These are phyloP conservation scores for Oopsacas minuta DNA, from an alignment of 37 sponge, comb jelly and placozoan genomes.

Conservation along the genomic window DNA sequence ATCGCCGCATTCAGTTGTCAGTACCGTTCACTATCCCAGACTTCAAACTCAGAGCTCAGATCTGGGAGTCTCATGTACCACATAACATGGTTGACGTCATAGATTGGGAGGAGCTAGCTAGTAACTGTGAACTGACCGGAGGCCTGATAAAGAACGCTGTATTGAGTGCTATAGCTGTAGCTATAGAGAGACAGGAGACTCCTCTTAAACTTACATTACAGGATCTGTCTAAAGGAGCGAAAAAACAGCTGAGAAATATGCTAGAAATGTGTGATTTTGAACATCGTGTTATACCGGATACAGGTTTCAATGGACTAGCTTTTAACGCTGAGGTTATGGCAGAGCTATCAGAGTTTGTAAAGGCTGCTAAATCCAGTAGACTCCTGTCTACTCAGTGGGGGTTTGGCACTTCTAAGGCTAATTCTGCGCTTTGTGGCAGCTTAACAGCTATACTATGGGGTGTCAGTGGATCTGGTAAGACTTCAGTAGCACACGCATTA, in stretches of 20 bases:
- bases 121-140: conserved; percentile 32
- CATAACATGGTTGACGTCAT: conserved; percentile 19
- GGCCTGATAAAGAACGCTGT: conserved; percentile 50
- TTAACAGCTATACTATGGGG: conserved; percentile 31
- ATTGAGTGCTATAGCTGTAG: conserved; percentile 32
- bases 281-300: conserved; percentile 43
- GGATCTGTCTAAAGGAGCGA: conserved; percentile 30
- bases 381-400: conserved; percentile 58
- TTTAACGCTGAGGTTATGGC: conserved; percentile 19
- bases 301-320: conserved; percentile 33
- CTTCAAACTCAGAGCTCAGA: conserved; percentile 32
- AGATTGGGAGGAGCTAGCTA: conserved; percentile 29
- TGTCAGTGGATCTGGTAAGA: conserved; percentile 31
- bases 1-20: conserved; percentile 46
- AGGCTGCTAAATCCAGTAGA: conserved; percentile 34
- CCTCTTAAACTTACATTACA: neutral
- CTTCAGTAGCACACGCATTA: conserved; percentile 38
- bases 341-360: conserved; percentile 30
- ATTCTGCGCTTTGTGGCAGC: conserved; percentile 28
- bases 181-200: conserved; percentile 10
- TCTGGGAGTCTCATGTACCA: conserved; percentile 50
- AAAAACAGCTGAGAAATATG: conserved; percentile 38
- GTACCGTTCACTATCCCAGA: conserved; percentile 45
- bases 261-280: conserved; percentile 64
- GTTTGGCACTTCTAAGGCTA: conserved; percentile 22